Conservation (phyloP, 2,888 invertebrate genomes). For the Azorinus chamasolen region DNA sequence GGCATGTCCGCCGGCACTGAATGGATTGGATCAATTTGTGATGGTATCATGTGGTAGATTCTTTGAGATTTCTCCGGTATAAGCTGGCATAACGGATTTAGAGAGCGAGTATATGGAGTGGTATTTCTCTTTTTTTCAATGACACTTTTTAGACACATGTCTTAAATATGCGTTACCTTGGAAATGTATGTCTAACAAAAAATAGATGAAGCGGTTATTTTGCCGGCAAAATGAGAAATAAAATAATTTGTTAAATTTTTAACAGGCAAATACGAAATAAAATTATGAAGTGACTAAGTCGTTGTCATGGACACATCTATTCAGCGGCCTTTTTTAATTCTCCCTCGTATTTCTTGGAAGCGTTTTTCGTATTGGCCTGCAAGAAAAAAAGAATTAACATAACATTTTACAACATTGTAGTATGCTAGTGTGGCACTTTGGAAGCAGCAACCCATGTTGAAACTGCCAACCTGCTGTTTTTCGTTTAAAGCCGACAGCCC, state of each 20-base stretch:
- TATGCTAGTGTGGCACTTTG: too few relatives aligned
- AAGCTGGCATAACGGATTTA: constrained; percentile 73
- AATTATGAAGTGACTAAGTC: not conserved
- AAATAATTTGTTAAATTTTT: not conserved
- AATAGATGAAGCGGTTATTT: too few relatives aligned
- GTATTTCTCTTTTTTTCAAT: too few relatives aligned
- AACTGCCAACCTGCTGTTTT: too few relatives aligned
- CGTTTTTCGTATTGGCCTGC: too few relatives aligned
- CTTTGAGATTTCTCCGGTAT: constrained; percentile 68
- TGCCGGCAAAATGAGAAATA: too few relatives aligned
- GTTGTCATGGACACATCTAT: not conserved
- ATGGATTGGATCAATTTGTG: constrained; percentile 6
- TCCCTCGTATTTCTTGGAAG: too few relatives aligned
- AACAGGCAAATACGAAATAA: constrained; percentile 5
- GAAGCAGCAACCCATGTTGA: too few relatives aligned
- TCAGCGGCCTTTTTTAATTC: not conserved
- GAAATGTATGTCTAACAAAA: too few relatives aligned
- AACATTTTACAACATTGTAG: not conserved
- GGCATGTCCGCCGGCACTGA: not conserved
- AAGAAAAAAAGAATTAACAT: not conserved
- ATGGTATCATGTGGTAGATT: constrained; percentile 33
- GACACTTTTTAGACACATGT: too few relatives aligned
- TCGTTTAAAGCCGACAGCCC: too few relatives aligned
- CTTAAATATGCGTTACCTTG: too few relatives aligned
- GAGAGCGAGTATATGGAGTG: constrained; percentile 12